These are phyloP conservation scores for Osedax fenrisi DNA, from an alignment of 2,888 invertebrate genomes.

Conservation along the genomic window DNA sequence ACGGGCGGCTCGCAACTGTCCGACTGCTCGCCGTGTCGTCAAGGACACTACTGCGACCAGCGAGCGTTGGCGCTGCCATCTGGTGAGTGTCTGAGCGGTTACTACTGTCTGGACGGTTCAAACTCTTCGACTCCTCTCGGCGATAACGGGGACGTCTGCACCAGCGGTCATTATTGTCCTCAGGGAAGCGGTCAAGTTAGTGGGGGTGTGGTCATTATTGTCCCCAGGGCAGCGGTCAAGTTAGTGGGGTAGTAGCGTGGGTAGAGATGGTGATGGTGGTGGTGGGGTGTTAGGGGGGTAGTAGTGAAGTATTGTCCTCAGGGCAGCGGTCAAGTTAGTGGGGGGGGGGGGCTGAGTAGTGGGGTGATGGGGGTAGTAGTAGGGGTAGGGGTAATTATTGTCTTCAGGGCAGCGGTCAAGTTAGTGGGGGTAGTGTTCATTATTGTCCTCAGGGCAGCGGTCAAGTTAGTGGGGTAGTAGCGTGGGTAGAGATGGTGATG, in stretches of 20 bases:
- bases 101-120: slow-evolving; percentile 41
- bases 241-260: too few relatives aligned
- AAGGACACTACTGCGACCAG: slow-evolving; percentile 37
- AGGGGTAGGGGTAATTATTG: too few relatives aligned
- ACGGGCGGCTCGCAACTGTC: slow-evolving; percentile 38
- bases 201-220: neutral
- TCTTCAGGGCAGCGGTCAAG: neutral
- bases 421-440: neutral
- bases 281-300: too few relatives aligned
- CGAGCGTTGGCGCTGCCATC: slow-evolving; percentile 33
- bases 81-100: slow-evolving; percentile 39
- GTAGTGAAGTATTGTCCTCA: too few relatives aligned
- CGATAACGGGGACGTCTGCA: slow-evolving; percentile 41
- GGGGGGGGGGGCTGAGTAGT: too few relatives aligned
- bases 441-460: neutral
- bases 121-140: slow-evolving; percentile 40
- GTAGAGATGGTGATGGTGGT: too few relatives aligned
- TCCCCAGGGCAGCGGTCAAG: neutral
- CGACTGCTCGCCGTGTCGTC: slow-evolving; percentile 43
- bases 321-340: too few relatives aligned
- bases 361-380: too few relatives aligned
- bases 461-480: neutral
- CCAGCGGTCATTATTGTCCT: slow-evolving; percentile 44
- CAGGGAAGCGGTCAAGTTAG: neutral
- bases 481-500: too few relatives aligned